Evolutionary conservation across 2,113 vertebrate species (phyloP).

Genomic region (Elgaria multicarinata): DNA sequence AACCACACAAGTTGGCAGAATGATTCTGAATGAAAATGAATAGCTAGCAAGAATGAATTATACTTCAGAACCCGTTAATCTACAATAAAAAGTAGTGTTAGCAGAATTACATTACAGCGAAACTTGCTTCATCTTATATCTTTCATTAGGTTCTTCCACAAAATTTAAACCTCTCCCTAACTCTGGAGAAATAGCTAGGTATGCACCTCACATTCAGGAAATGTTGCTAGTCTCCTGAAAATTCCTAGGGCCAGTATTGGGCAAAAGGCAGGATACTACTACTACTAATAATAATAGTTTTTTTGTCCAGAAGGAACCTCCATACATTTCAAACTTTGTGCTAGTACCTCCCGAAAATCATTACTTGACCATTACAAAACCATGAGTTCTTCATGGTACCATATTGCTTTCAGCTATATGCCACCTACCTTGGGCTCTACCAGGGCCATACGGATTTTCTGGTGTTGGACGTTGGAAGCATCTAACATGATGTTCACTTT

Average conservation of each 20-base stretch:
- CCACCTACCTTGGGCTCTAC: conserved; percentile 90
- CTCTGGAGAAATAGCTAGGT: background rate
- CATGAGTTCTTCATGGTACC: background rate
- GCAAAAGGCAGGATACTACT: too few relatives aligned
- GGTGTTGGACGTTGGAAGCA: conserved; percentile 94
- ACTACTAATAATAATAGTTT: too few relatives aligned
- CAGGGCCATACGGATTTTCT: conserved; percentile 95
- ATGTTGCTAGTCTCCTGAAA: background rate
- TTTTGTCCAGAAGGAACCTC: background rate
- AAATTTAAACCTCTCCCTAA: background rate
- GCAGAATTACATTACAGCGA: background rate
- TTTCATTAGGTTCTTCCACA: background rate
- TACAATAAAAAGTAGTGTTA: background rate
- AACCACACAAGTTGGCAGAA: background rate
- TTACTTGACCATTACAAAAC: accelerated
- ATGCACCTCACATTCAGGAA: background rate
- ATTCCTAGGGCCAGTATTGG: too few relatives aligned
- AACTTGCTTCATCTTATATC: background rate
- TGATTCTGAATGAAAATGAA: background rate
- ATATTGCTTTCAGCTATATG: accelerated
- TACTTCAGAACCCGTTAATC: conserved; percentile 15
- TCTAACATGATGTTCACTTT: conserved; percentile 93
- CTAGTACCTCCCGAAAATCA: background rate
- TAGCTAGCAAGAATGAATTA: background rate
- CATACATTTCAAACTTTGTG: background rate